Percentiles rank a stretch among this genome's conserved stretches.
phyloP scores from a whole-genome alignment of 2,113 vertebrate genomes.

The Zosterops hypoxanthus region DNA sequence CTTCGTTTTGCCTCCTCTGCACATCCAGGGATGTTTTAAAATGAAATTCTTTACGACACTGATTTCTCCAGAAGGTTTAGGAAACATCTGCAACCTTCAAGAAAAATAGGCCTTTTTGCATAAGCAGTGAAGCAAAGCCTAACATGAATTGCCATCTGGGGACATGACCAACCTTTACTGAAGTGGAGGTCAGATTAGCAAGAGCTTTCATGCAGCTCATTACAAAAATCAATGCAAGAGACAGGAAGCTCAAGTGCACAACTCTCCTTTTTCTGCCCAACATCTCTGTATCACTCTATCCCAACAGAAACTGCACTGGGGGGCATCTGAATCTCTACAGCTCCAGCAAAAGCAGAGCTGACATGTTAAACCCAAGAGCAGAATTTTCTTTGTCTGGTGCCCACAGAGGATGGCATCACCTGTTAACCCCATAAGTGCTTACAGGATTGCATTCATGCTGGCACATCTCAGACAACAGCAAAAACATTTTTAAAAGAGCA shows the following conservation, averaged over 20 bases:
- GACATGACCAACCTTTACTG: constrained; percentile 28
- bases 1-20: neutral
- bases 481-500: neutral
- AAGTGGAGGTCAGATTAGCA: constrained; percentile 36
- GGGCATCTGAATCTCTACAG: neutral
- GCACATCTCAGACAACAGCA: neutral
- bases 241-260: neutral
- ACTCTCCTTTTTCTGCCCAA: neutral
- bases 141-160: constrained; percentile 11
- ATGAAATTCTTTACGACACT: neutral
- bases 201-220: constrained; percentile 10
- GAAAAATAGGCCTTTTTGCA: constrained; percentile 8
- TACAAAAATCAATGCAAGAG: constrained; percentile 48
- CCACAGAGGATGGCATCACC: neutral
- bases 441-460: neutral
- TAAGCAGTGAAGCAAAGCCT: constrained; percentile 44
- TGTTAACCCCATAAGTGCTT: neutral
- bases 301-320: neutral
- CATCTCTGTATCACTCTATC: neutral
- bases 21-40: neutral
- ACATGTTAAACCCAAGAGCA: neutral
- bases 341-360: constrained; percentile 9
- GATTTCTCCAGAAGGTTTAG: neutral
- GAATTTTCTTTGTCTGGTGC: neutral
- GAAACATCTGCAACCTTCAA: constrained; percentile 18